A percentile compares a stretch with the other conserved stretches of the same genome.
Conservation (phyloP, 1,140 invertebrate species). For the Bradynema listronoti region DNA sequence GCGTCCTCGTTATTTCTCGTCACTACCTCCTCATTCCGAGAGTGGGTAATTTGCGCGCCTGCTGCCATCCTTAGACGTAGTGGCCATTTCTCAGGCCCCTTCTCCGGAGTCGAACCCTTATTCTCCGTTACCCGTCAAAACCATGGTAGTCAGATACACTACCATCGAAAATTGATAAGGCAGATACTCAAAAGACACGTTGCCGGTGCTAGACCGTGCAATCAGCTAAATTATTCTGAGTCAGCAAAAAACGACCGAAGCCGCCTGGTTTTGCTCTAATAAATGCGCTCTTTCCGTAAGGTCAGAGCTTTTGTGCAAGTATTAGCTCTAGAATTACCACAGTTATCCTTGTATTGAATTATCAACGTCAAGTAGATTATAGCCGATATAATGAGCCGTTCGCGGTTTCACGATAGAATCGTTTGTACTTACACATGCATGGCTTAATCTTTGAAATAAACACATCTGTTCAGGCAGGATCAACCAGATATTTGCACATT, state of each 20-base stretch:
- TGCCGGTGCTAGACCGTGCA: conserved; percentile 69
- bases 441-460: conserved; percentile 66
- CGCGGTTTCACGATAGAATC: conserved; percentile 44
- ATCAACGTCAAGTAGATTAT: conserved; percentile 48
- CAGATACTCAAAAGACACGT: conserved; percentile 78
- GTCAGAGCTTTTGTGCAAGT: conserved; percentile 63
- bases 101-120: conserved; percentile 62
- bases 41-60: conserved; percentile 81
- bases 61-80: conserved; percentile 84
- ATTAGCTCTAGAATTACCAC: conserved; percentile 79
- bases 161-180: conserved; percentile 78
- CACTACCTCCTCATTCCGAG: conserved; percentile 70
- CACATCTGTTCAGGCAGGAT: conserved; percentile 64
- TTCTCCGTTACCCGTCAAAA: conserved; percentile 70
- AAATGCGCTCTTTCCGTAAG: conserved; percentile 37
- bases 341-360: conserved; percentile 75
- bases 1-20: conserved; percentile 79
- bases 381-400: conserved; percentile 51
- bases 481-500: conserved; percentile 51
- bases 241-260: conserved; percentile 63
- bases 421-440: conserved; percentile 60
- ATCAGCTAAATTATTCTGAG: conserved; percentile 74
- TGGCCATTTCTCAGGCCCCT: conserved; percentile 71
- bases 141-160: conserved; percentile 72
- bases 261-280: conserved; percentile 52